These are phyloP conservation scores for Telenomus remus DNA, from an alignment of 1,140 invertebrate species.

Conservation along the genomic window DNA sequence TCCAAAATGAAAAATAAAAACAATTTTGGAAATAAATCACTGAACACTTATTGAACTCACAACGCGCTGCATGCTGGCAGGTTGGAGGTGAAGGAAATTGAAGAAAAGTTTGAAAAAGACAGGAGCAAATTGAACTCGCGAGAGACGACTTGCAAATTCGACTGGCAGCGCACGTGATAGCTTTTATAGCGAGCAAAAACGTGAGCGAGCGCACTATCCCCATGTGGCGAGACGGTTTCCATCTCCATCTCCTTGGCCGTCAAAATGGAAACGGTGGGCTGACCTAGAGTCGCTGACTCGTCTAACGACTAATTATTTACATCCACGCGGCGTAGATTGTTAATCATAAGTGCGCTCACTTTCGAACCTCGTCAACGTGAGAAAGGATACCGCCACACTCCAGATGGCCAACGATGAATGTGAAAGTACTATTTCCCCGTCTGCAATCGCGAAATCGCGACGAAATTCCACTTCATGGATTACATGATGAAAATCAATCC, in stretches of 20 bases:
- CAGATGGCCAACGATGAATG: conserved; percentile 42
- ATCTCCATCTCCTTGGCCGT: conserved; percentile 50
- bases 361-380: conserved; percentile 46
- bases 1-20: no score
- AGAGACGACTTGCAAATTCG: conserved; percentile 63
- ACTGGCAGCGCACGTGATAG: conserved; percentile 47
- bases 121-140: conserved; percentile 21
- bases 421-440: conserved; percentile 40
- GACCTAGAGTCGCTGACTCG: conserved; percentile 51
- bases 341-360: conserved; percentile 55
- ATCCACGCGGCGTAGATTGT: conserved; percentile 42
- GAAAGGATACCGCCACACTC: conserved; percentile 30
- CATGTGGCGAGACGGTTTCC: conserved; percentile 7
- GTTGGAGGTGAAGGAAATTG: conserved; percentile 4
- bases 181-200: conserved; percentile 68
- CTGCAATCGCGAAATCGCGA: conserved; percentile 28
- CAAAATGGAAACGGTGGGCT: conserved; percentile 48
- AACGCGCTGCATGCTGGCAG: conserved; percentile 57
- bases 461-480: conserved; percentile 11
- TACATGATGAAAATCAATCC: neutral
- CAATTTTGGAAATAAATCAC: no score
- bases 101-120: neutral
- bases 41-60: conserved; percentile 54
- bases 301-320: conserved; percentile 49
- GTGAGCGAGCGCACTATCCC: conserved; percentile 35